phyloP scores from a whole-genome alignment of 2,888 invertebrate species.

The Nomada ferruginata region DNA sequence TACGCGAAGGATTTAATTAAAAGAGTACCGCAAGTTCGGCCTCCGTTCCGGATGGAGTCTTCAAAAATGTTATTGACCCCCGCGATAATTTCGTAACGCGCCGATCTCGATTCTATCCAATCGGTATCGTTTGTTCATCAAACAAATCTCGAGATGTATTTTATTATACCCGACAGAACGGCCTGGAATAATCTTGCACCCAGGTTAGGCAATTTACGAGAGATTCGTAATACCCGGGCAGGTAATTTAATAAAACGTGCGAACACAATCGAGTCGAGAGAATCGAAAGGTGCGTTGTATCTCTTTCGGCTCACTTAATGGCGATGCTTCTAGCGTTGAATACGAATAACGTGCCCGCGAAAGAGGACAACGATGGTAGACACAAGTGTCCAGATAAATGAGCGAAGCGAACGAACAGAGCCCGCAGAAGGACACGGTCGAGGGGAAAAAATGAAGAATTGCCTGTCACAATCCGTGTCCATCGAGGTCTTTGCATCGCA shows the following conservation, averaged over 20 bases:
- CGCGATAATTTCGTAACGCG: conserved; percentile 8
- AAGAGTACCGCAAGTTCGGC: conserved; percentile 21
- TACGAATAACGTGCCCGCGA: conserved; percentile 29
- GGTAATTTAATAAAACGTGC: conserved; percentile 55
- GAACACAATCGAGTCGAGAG: conserved; percentile 5
- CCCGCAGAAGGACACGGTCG: conserved; percentile 37
- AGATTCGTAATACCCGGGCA: conserved; percentile 40
- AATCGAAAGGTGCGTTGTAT: conserved; percentile 17
- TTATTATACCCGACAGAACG: neutral
- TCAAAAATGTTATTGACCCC: conserved; percentile 26
- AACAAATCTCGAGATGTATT: neutral
- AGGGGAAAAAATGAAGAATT: conserved; percentile 57
- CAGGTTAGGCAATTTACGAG: conserved; percentile 37
- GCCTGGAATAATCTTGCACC: neutral
- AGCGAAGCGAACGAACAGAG: conserved; percentile 32
- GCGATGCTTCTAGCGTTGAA: conserved; percentile 52
- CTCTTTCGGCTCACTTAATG: conserved; percentile 51
- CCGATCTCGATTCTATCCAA: neutral
- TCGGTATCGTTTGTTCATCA: neutral
- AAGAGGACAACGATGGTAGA: conserved; percentile 12
- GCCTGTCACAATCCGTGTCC: conserved; percentile 67
- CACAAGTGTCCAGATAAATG: conserved; percentile 50
- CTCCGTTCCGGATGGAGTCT: conserved; percentile 1
- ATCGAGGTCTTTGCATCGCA: conserved; percentile 54
- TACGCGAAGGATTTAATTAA: conserved; percentile 25